Base-by-base conservation (phyloP, 37 sponge, comb jelly and placozoan genomes). In the Axinella damicornis region DNA sequence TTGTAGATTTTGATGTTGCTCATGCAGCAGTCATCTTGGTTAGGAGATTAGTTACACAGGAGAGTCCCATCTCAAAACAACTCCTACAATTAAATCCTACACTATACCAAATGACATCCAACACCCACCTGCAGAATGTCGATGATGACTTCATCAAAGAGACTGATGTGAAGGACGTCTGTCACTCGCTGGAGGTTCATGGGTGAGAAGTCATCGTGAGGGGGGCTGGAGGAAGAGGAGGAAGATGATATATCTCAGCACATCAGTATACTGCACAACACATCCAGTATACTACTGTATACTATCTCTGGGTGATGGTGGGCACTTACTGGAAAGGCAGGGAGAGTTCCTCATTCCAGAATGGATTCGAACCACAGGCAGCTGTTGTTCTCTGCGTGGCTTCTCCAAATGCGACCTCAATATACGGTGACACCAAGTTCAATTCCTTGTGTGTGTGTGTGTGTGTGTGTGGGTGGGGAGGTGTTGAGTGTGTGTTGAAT, bases 321-420 rank as follows among this genome's bases (percentile, higher is more conserved):
- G n/a, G 0, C 11, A 72, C 86, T 78, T 69, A 93, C 93, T 67
- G 18, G 40, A 92, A 87, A 67, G 93, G 88, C 9, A 97, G 25
- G 11, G 61, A 71, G 19, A 98, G 76, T 58, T 96, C 95, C 82
- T 95, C 94, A 84, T 96, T 98, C 99, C 99, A 98, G 73, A 66
- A 72, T 66, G 99, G 99, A 57, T 96, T 90, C 19, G 91, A 84
- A 30, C 99, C 97, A 79, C 77, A 83, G 28, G 92, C 92, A 41
- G 80, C 86, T 17, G 88, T 41, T 0, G 99, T 98, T 58, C 89
- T 89, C 56, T 41, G 36, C 4, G 53, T 64, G 30, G 31, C 25
- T 16, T 71, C 66, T 59, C 95, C 92, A 83, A 96, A 94, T n/a
- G 79, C 65, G 16, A 96, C 93, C 46, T 95, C 95, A n/a, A 98